These are phyloP conservation scores for Ecliptopera silaceata DNA, from an alignment of 2,888 invertebrate species.

Conservation along the genomic window DNA sequence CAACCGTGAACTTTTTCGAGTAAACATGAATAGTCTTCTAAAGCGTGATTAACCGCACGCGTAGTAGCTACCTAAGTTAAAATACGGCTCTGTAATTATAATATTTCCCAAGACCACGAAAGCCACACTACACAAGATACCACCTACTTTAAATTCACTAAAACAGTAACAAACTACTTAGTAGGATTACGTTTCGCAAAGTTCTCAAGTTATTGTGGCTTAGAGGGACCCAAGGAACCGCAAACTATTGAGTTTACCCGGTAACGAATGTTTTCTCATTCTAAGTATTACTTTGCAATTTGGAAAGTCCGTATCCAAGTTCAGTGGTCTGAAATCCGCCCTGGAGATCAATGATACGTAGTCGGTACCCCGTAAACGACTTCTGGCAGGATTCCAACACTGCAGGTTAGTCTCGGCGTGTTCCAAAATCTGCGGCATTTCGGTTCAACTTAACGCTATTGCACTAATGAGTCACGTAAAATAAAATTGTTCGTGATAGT, in stretches of 20 bases:
- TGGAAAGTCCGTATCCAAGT: slow-evolving; percentile 26
- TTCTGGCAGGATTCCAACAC: slow-evolving; percentile 48
- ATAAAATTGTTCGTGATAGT: slow-evolving; percentile 19
- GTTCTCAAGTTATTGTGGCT: slow-evolving; percentile 38
- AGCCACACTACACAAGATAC: slow-evolving; percentile 15
- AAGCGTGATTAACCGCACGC: neutral
- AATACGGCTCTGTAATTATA: slow-evolving; percentile 3
- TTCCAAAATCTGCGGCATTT: slow-evolving; percentile 41
- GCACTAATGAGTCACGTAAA: slow-evolving; percentile 36
- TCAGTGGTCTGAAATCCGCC: slow-evolving; percentile 30
- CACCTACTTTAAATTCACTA: slow-evolving; percentile 19
- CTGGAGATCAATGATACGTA: slow-evolving; percentile 36
- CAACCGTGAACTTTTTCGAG: slow-evolving; percentile 17
- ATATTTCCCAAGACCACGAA: slow-evolving; percentile 13
- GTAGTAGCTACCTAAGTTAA: neutral
- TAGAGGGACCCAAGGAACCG: slow-evolving; percentile 30
- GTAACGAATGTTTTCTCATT: slow-evolving; percentile 25
- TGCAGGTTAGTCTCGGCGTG: slow-evolving; percentile 46
- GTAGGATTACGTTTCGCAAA: slow-evolving; percentile 31
- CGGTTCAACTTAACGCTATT: slow-evolving; percentile 36
- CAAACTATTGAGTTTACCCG: slow-evolving; percentile 34
- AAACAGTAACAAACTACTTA: slow-evolving; percentile 20
- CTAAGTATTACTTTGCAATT: slow-evolving; percentile 24
- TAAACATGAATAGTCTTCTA: slow-evolving; percentile 14
- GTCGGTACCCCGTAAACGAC: slow-evolving; percentile 32